Evolutionary conservation across 2,888 invertebrate genomes (phyloP), one percentile per base, ranked within the genome.

Genomic region (Abrostola tripartita): DNA sequence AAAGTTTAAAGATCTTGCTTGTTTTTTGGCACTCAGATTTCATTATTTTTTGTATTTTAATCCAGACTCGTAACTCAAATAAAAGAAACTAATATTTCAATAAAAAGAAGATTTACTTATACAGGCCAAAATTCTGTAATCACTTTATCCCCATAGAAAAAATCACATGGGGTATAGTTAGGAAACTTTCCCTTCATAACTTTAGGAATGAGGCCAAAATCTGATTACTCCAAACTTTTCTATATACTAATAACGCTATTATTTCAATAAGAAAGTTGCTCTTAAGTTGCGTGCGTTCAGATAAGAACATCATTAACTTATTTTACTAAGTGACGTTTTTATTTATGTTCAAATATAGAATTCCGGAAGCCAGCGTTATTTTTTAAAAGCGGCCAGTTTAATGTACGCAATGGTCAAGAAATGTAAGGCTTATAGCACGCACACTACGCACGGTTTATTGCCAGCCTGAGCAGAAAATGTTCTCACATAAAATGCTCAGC

Each of bases 271-370:
- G 53, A 42, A 70, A 71, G 50, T 58, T 54, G 49, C 49, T 53
- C 12, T 44, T 10, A 11, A 52, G 47, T 71, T 47, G 70, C 67
- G 71, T 70, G 71, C 54, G 14, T 14, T 42, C 8, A 37, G 14
- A 24, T 64, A 68, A 53, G 53, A 47, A 65, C 24, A 67, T 61
- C 51, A 61, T 70, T 67, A 71, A 42, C 56, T 56, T 44, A 37
- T 44, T 70, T 55, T 37, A 52, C 37, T 10, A 66, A 66, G 61
- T 61, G 61, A 61, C 56, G 35, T 66, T 61, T 41, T 66, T 61
- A 71, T 66, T 50, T 36, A 50, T 50, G 50, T 36, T 50, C 35
- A 11, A 50, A 50, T 11, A 50, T 24, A 6, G 35, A 35, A 11
- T 36, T 6, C 36, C 5, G 36, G 36, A 11, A 36, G 36, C 5